Percentiles rank a stretch among this genome's conserved stretches.
Conservation (phyloP, 2,113 vertebrate species). For the Chiloscyllium plagiosum region DNA sequence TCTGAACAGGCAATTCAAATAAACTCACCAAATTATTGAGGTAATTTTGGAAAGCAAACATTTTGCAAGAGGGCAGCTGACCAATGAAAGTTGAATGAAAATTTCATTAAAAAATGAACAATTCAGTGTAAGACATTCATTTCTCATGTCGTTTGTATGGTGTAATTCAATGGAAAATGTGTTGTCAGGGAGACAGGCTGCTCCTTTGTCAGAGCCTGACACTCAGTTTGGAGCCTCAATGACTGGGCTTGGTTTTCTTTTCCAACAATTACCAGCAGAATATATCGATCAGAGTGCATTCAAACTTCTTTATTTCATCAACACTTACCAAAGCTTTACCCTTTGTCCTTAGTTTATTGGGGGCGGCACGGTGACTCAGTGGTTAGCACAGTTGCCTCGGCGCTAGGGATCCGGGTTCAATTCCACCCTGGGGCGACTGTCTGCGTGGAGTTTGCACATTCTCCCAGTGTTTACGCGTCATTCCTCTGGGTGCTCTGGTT, state of each 20-base stretch:
- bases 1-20: background rate
- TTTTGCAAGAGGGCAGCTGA: background rate
- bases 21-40: background rate
- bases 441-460: no score
- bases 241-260: background rate
- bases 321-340: background rate
- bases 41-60: background rate
- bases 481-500: no score
- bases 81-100: background rate
- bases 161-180: background rate
- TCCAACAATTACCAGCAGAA: background rate
- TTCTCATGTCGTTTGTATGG: background rate
- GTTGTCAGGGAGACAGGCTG: background rate
- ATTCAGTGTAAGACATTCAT: background rate
- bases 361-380: no score
- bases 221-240: background rate
- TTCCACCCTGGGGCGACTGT: no score
- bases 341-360: no score
- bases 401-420: no score
- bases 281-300: background rate
- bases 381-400: no score
- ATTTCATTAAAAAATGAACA: background rate
- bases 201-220: background rate
- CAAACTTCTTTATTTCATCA: background rate
- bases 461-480: no score